phyloP scores from a whole-genome alignment of 2,888 invertebrate species.

The Herminia tarsipennalis region DNA sequence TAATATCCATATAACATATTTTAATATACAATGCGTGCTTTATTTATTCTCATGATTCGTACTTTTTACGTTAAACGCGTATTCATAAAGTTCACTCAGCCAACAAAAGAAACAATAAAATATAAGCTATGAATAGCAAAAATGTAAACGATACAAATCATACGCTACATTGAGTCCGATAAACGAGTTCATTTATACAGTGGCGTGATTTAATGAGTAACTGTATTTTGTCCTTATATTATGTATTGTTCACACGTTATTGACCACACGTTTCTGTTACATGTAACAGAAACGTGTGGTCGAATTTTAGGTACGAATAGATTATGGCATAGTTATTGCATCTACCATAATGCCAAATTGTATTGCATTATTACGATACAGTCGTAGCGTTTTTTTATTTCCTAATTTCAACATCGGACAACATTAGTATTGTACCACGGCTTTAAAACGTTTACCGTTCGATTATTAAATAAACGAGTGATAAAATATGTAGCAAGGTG shows the following conservation, averaged over 20 bases:
- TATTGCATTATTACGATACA: no score
- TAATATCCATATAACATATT: conserved; percentile 51
- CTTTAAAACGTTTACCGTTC: no score
- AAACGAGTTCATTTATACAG: conserved; percentile 15
- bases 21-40: conserved; percentile 20
- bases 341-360: no score
- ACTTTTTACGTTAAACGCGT: conserved; percentile 14
- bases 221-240: conserved; percentile 4
- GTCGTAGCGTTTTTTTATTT: no score
- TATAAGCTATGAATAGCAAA: conserved; percentile 16
- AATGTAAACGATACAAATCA: conserved; percentile 19
- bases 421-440: no score
- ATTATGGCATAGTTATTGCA: neutral
- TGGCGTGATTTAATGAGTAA: conserved; percentile 14
- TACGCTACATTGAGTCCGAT: conserved; percentile 16
- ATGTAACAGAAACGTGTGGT: no score
- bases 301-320: no score
- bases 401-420: no score
- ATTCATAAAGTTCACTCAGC: conserved; percentile 14
- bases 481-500: no score
- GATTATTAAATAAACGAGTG: no score
- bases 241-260: no score
- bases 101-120: conserved; percentile 14
- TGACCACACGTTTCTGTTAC: no score
- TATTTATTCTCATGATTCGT: conserved; percentile 31